phyloP scores from a whole-genome alignment of 2,113 vertebrate species.

The Salvelinus sp. region DNA sequence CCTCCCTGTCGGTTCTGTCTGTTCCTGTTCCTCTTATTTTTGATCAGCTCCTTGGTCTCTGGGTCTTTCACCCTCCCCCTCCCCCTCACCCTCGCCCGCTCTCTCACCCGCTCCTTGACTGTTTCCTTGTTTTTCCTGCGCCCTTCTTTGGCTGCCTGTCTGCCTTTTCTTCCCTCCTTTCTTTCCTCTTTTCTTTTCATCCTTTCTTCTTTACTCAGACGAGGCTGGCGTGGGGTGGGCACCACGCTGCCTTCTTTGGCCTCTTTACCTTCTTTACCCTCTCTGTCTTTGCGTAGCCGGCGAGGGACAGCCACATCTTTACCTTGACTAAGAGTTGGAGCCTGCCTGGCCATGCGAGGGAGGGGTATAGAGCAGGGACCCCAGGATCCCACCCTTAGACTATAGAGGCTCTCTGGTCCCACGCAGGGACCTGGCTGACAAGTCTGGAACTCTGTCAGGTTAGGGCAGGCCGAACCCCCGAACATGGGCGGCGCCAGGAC shows the following conservation, averaged over 20 bases:
- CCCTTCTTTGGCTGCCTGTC: slow-evolving; percentile 8
- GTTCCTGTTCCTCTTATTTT: slow-evolving; percentile 90
- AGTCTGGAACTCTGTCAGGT: slow-evolving; percentile 89
- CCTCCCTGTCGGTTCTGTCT: slow-evolving; percentile 89
- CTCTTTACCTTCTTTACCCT: slow-evolving; percentile 11
- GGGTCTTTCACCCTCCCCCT: slow-evolving; percentile 80
- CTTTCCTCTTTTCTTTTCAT: neutral
- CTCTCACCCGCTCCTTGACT: slow-evolving; percentile 67
- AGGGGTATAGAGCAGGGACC: slow-evolving; percentile 77
- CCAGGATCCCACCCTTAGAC: slow-evolving; percentile 89
- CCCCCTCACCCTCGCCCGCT: slow-evolving; percentile 77
- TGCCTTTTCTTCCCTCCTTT: slow-evolving; percentile 4
- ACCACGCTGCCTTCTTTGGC: neutral
- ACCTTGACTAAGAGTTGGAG: neutral
- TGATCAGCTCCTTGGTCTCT: slow-evolving; percentile 87
- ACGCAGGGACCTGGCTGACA: slow-evolving; percentile 80
- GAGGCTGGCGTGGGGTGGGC: neutral
- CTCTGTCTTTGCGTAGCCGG: slow-evolving; percentile 32
- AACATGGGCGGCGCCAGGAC: slow-evolving; percentile 88
- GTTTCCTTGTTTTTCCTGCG: slow-evolving; percentile 65
- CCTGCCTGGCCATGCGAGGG: slow-evolving; percentile 76
- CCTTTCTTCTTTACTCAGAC: too few relatives aligned
- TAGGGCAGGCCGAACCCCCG: slow-evolving; percentile 86
- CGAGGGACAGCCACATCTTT: slow-evolving; percentile 6
- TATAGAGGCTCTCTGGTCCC: slow-evolving; percentile 81